phyloP scores from a whole-genome alignment of 2,113 vertebrate species.

The Odobenus rosmarus region DNA sequence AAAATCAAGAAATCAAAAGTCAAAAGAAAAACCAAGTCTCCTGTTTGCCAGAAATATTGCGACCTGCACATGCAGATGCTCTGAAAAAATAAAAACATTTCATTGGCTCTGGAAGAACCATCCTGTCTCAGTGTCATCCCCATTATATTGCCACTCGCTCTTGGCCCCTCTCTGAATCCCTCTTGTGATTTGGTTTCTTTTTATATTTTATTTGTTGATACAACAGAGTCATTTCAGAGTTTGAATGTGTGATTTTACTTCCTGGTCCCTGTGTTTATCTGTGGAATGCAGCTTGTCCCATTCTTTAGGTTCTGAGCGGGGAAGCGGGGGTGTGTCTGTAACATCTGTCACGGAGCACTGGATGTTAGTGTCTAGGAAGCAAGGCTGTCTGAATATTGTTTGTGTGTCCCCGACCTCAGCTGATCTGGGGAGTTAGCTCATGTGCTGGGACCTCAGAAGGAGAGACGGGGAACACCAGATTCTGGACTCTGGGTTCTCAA shows the following conservation, averaged over 20 bases:
- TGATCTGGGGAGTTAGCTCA: neutral
- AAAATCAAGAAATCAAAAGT: neutral
- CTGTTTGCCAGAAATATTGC: neutral
- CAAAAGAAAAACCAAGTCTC: neutral
- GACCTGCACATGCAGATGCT: neutral
- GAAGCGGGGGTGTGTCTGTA: neutral
- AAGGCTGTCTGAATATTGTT: neutral
- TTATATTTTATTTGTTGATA: neutral
- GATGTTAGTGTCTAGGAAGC: neutral
- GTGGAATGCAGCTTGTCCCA: neutral
- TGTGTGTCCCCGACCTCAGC: neutral
- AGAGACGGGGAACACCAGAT: neutral
- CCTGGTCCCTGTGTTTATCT: neutral
- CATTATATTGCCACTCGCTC: neutral
- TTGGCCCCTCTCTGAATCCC: neutral
- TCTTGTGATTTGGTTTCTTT: neutral
- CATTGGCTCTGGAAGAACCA: neutral
- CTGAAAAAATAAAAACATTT: neutral
- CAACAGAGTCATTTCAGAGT: neutral
- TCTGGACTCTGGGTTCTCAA: neutral
- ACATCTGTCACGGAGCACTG: neutral
- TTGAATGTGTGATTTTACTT: neutral
- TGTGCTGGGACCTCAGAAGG: neutral
- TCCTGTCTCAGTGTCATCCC: neutral
- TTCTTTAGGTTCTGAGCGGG: neutral